Percentiles rank a stretch among this genome's conserved stretches.
Evolutionary conservation across 2,888 invertebrate genomes (phyloP).

Genomic region (Pristionchus fissidentatus): DNA sequence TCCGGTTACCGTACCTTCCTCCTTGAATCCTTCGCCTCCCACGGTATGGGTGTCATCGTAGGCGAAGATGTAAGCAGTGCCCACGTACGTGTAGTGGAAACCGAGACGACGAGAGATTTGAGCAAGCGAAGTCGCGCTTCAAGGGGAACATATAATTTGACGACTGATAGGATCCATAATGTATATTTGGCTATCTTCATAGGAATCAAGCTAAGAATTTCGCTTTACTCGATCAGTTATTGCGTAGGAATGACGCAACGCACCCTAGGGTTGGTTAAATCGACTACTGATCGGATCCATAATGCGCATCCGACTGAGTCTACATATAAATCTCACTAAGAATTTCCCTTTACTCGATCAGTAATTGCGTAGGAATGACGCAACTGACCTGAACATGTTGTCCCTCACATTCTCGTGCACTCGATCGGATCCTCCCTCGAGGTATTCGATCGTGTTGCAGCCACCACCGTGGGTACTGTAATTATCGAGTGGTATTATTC

Average conservation of each 20-base stretch:
- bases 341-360: too few relatives aligned
- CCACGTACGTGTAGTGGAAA: constrained; percentile 74
- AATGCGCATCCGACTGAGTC: too few relatives aligned
- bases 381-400: constrained; percentile 68
- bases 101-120: constrained; percentile 67
- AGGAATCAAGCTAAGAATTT: too few relatives aligned
- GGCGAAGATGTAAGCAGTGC: constrained; percentile 74
- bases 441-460: constrained; percentile 47
- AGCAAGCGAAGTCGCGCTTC: constrained; percentile 67
- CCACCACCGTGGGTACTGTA: constrained; percentile 45
- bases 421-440: constrained; percentile 68
- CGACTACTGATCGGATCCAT: too few relatives aligned
- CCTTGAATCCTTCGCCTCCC: constrained; percentile 66
- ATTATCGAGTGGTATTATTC: background rate
- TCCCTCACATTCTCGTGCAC: constrained; percentile 71
- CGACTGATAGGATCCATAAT: background rate
- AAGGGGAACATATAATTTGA: background rate
- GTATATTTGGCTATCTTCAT: background rate
- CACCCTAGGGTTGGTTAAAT: too few relatives aligned
- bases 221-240: too few relatives aligned
- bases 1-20: constrained; percentile 62
- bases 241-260: too few relatives aligned
- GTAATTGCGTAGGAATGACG: too few relatives aligned
- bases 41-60: constrained; percentile 73
- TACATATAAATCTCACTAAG: too few relatives aligned